Conservation (phyloP, 2,797 vertebrate species). For the Cynodonichthys magdalenae region DNA sequence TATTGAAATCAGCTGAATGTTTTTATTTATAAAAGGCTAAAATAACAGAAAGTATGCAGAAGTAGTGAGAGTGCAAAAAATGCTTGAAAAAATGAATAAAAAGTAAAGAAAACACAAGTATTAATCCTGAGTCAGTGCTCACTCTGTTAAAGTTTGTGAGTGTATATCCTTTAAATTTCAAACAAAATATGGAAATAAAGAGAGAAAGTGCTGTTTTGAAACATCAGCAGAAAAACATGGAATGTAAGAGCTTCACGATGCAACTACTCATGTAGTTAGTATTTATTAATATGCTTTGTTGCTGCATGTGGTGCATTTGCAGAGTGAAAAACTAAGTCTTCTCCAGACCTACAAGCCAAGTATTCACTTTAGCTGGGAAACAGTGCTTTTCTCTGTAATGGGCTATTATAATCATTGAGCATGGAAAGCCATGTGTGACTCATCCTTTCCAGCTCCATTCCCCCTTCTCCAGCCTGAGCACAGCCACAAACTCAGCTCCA, state of each 20-base stretch:
- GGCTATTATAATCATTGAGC: conserved; percentile 79
- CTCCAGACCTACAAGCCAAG: conserved; percentile 50
- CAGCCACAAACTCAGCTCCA: conserved; percentile 66
- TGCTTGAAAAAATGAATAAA: too few relatives aligned
- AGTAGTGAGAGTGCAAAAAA: too few relatives aligned
- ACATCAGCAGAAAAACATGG: conserved; percentile 25
- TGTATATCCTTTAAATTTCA: conserved; percentile 1
- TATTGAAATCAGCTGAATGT: too few relatives aligned
- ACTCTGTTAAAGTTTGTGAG: neutral
- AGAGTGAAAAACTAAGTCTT: conserved; percentile 42
- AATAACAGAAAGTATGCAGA: too few relatives aligned
- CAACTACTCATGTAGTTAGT: conserved; percentile 28
- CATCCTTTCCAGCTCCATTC: conserved; percentile 78
- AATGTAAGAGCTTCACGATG: conserved; percentile 43
- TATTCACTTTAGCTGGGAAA: conserved; percentile 65
- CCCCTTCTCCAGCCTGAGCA: conserved; percentile 58
- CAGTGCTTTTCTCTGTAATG: conserved; percentile 76
- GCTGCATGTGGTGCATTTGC: conserved; percentile 36
- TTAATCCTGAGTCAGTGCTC: too few relatives aligned
- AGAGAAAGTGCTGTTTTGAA: conserved; percentile 14
- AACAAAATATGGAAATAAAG: conserved; percentile 21
- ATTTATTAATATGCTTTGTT: conserved; percentile 44
- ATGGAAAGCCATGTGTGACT: conserved; percentile 80
- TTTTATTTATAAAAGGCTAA: too few relatives aligned
- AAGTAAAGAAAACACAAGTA: too few relatives aligned